Base-by-base conservation (phyloP, 2,113 vertebrate genomes). In the Charina bottae region DNA sequence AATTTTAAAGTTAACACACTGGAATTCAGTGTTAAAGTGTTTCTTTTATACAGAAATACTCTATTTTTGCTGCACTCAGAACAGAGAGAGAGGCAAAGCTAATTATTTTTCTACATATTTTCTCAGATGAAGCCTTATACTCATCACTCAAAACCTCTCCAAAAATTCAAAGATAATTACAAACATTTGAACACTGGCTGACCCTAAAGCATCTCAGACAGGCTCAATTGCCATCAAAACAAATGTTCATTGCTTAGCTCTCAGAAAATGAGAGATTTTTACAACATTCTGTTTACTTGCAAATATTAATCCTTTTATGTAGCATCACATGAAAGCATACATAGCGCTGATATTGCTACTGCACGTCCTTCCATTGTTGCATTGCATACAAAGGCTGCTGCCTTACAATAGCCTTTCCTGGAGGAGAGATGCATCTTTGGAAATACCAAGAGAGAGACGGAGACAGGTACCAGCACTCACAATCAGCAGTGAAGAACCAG, bases 1-100 rank as follows among this genome's bases (percentile, higher is more conserved):
- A 94, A 78, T 83, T 89, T 13, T 83, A 90, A 95, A 95, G 21
- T 78, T 88, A 59, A 58, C 62, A 95, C 89, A 89, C 85, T 42
- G 56, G 8, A 91, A 55, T 28, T 26, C 21, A 89, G 88, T 64
- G 62, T 84, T 78, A 37, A 78, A 78, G 33, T 21, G 42, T 78
- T 78, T 78, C 72, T 42, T 78, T 78, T 78, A 78, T 37, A 21
- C 91, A 83, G 93, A 92, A 94, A 87, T 94, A 93, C 68, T 90
- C 95, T 89, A 95, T 91, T 94, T 54, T 72, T 93, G 26, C 55
- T 62, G 88, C 64, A 91, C 86, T 83, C 92, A 2, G 33, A 17
- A 53, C 89, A 92, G 46, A n/a, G 46, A 42, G 17, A 15, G 11
- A 19, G 15, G 17, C 33, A 78, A 37, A 78, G 72, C 33, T 78